Percentiles rank a stretch among this genome's conserved stretches.
phyloP scores from a whole-genome alignment of 64 coral and sea anemone species.

The Montipora sp. region DNA sequence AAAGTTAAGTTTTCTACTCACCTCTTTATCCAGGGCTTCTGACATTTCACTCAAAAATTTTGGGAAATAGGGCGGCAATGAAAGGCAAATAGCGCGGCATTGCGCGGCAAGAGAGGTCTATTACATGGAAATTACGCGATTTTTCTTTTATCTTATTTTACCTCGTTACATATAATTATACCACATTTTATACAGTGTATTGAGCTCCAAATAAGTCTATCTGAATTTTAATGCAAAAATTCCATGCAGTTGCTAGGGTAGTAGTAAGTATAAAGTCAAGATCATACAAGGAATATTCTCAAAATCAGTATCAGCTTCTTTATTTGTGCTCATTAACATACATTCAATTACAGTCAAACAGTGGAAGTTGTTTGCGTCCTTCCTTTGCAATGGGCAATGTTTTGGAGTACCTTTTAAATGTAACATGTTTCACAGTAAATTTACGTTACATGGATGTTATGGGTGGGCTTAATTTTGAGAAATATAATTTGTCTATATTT shows the following conservation, averaged over 20 bases:
- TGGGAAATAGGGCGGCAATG: background rate
- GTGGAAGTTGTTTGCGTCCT: too few relatives aligned
- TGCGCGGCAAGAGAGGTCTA: background rate
- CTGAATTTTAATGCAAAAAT: background rate
- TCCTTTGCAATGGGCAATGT: too few relatives aligned
- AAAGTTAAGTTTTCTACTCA: too few relatives aligned
- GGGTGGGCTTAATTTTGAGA: too few relatives aligned
- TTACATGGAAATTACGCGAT: background rate
- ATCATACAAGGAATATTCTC: background rate
- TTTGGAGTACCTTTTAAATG: too few relatives aligned
- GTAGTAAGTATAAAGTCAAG: background rate
- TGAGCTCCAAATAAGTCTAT: background rate
- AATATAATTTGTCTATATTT: too few relatives aligned
- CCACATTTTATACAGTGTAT: background rate
- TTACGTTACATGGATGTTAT: too few relatives aligned
- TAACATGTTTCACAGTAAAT: too few relatives aligned
- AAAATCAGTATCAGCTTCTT: background rate
- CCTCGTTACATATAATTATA: background rate
- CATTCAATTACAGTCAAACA: too few relatives aligned
- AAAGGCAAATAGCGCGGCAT: background rate
- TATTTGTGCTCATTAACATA: background rate
- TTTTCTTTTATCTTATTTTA: slow-evolving; percentile 1
- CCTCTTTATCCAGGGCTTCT: background rate
- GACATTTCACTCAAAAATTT: background rate
- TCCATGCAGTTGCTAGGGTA: background rate